These are phyloP conservation scores for Alfaro cultratus DNA, from an alignment of 2,797 vertebrate genomes.

Conservation along the genomic window DNA sequence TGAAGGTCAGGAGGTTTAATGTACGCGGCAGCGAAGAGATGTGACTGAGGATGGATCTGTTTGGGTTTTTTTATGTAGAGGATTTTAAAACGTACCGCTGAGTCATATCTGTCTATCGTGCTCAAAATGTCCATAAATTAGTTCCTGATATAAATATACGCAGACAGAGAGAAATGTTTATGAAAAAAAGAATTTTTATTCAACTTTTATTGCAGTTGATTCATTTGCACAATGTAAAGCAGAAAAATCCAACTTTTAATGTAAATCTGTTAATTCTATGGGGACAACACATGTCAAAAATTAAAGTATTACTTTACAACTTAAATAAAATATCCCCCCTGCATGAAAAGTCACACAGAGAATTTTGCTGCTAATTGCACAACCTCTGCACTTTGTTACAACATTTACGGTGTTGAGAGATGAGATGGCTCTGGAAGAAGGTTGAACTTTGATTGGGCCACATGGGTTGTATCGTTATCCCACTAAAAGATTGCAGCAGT, in stretches of 20 bases:
- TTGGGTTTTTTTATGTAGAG: neutral
- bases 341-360: neutral
- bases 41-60: neutral
- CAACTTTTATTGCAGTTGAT: neutral
- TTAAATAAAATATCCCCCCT: neutral
- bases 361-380: neutral
- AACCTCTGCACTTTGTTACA: neutral
- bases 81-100: neutral
- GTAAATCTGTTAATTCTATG: neutral
- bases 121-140: neutral
- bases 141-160: neutral
- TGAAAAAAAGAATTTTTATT: neutral
- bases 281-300: neutral
- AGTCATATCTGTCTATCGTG: neutral
- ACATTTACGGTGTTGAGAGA: neutral
- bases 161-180: neutral
- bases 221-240: neutral
- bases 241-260: neutral
- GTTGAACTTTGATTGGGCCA: neutral
- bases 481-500: neutral
- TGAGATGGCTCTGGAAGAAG: neutral
- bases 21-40: neutral
- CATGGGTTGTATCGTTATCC: neutral
- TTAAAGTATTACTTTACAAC: neutral
- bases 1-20: constrained; percentile 51